A percentile compares a stretch with the other conserved stretches of the same genome.
These are phyloP conservation scores for Galerucella calmariensis DNA, from an alignment of 2,888 invertebrate genomes.

Conservation along the genomic window DNA sequence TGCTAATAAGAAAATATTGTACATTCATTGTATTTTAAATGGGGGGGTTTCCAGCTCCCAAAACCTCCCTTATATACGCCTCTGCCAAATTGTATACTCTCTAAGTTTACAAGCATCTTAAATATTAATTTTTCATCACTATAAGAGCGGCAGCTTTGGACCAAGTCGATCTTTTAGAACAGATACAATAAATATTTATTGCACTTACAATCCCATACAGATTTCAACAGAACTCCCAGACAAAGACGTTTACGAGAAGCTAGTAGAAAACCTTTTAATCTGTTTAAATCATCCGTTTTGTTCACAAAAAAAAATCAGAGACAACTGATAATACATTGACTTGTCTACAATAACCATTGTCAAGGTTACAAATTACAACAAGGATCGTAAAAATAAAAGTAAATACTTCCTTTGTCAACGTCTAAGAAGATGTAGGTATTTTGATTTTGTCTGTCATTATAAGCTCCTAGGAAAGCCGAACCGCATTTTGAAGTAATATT, in stretches of 20 bases:
- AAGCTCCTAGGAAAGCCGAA: not conserved
- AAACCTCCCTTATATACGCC: too few species aligned
- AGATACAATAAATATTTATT: conserved; percentile 37
- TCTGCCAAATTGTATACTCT: not conserved
- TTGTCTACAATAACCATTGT: conserved; percentile 25
- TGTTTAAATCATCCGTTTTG: conserved; percentile 36
- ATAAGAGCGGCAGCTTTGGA: not conserved
- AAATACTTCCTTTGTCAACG: conserved; percentile 36
- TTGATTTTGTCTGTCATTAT: conserved; percentile 7
- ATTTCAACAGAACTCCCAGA: conserved; percentile 31
- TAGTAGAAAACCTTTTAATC: conserved; percentile 41
- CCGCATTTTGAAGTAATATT: not conserved
- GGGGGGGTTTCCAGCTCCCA: too few species aligned
- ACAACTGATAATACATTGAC: not conserved
- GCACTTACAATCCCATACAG: conserved; percentile 23
- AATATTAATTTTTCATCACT: not conserved
- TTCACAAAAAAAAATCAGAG: conserved; percentile 31
- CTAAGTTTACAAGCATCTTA: not conserved
- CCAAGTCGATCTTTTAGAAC: conserved; percentile 13
- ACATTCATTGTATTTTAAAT: too few species aligned
- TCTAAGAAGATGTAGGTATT: conserved; percentile 11
- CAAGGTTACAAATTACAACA: conserved; percentile 41
- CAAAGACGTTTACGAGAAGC: conserved; percentile 29
- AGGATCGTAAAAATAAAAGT: conserved; percentile 45
- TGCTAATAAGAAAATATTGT: too few species aligned